phyloP scores from a whole-genome alignment of 1,140 invertebrate genomes.

The Drosophila truncata region DNA sequence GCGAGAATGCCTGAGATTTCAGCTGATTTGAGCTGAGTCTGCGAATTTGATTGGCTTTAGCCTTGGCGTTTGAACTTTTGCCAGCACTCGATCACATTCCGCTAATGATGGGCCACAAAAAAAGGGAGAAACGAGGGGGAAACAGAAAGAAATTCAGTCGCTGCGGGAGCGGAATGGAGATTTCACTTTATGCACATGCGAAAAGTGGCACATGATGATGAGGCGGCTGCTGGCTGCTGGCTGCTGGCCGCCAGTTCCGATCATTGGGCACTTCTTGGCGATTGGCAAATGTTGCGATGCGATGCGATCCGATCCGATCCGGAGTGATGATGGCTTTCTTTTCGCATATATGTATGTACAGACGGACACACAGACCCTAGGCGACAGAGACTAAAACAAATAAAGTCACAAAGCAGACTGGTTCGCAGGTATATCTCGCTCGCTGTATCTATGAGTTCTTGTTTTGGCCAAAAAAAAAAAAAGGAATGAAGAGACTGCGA shows the following conservation, averaged over 20 bases:
- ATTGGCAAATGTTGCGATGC: conserved; percentile 64
- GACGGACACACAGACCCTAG: conserved; percentile 44
- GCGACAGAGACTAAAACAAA: conserved; percentile 75
- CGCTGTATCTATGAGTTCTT: conserved; percentile 62
- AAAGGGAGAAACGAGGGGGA: conserved; percentile 17
- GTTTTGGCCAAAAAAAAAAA: conserved; percentile 61
- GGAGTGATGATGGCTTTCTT: conserved; percentile 66
- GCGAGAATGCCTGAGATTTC: conserved; percentile 28
- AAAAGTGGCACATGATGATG: conserved; percentile 82
- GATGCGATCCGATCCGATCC: conserved; percentile 8
- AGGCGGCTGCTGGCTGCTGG: conserved; percentile 55
- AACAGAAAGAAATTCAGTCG: conserved; percentile 56
- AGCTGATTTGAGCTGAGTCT: conserved; percentile 15
- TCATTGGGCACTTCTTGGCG: conserved; percentile 72
- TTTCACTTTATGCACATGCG: conserved; percentile 80
- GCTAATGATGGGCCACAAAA: conserved; percentile 33
- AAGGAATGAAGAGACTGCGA: conserved; percentile 7
- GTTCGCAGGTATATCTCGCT: conserved; percentile 49
- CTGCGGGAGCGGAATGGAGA: conserved; percentile 43
- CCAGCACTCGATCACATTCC: conserved; percentile 38
- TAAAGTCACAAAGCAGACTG: conserved; percentile 69
- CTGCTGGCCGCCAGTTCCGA: conserved; percentile 64
- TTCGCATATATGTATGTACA: conserved; percentile 31
- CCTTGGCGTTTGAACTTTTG: conserved; percentile 51
- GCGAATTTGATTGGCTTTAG: conserved; percentile 20